Evolutionary conservation across 2,888 invertebrate genomes (phyloP), one percentile per base, ranked within the genome.

Genomic region (Leptopilina myrica): DNA sequence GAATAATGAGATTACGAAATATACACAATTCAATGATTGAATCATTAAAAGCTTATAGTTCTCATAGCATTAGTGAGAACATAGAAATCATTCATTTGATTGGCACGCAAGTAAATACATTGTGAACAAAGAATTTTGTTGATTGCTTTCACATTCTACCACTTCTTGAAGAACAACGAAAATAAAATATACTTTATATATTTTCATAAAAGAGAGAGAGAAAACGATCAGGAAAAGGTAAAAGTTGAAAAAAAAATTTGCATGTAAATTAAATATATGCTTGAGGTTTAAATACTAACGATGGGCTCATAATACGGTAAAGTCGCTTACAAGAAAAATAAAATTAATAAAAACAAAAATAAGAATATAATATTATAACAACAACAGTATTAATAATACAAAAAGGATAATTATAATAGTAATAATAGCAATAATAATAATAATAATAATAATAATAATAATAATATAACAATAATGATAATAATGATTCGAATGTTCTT

Each of bases 281-380:
- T 49, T 46, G 20, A 67, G 33, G 20, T 67, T 67, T 49, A 49
- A 67, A 67, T 15, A 46, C 49, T 20, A 33, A 33, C 49, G 67
- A 67, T 67, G 67, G 49, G n/a, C 49, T 67, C 67, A 26, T 69
- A 49, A 12, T 69, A 69, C 67, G 20, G 67, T 14, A 69, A 53
- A 69, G 53, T 69, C 53, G 53, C 49, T 69, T 33, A 69, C 43
- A 26, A 14, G 8, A 26, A 53, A 69, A 69, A 26, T 69, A 8
- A 69, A 69, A 69, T 2, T 53, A 49, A 69, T 20, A 49, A 15
- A 46, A 33, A 33, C 33, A 33, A 0, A 33, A 33, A 33, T 1
- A 33, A 33, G 3, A 33, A 33, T 33, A 33, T 4, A 33, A 33
- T 33, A 33, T 20, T 20, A 33, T 33, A 33, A 33, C 4, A 33